phyloP scores from a whole-genome alignment of 2,113 vertebrate species.

The Hymenochirus boettgeri region DNA sequence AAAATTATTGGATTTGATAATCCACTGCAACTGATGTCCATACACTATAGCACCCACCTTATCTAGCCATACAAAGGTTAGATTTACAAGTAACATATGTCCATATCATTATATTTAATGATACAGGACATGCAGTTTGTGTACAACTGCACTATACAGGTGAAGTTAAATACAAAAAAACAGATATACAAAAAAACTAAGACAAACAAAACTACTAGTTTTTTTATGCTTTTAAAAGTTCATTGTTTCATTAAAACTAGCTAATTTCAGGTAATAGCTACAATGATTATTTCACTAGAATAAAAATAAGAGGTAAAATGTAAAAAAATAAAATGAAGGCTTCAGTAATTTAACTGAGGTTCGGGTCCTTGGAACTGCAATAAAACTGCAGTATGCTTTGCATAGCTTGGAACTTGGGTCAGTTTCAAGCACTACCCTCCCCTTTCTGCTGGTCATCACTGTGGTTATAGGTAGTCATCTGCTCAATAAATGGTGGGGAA shows the following conservation, averaged over 20 bases:
- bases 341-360: slow-evolving; percentile 62
- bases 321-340: slow-evolving; percentile 40
- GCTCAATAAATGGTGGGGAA: slow-evolving; percentile 74
- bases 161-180: slow-evolving; percentile 66
- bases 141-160: slow-evolving; percentile 56
- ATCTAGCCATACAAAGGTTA: slow-evolving; percentile 47
- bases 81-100: slow-evolving; percentile 53
- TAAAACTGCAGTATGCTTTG: slow-evolving; percentile 62
- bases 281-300: slow-evolving; percentile 48
- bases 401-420: slow-evolving; percentile 25
- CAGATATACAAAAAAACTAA: slow-evolving; percentile 52
- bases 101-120: slow-evolving; percentile 43
- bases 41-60: slow-evolving; percentile 43
- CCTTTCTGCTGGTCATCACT: slow-evolving; percentile 43
- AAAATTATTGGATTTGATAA: neutral
- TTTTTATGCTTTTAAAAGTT: slow-evolving; percentile 23
- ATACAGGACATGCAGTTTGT: slow-evolving; percentile 51
- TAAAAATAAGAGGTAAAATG: slow-evolving; percentile 52
- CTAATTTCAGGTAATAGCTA: slow-evolving; percentile 54
- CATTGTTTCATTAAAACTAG: slow-evolving; percentile 49
- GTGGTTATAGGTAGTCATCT: slow-evolving; percentile 62
- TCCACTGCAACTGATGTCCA: slow-evolving; percentile 18
- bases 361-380: slow-evolving; percentile 55
- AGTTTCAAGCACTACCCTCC: slow-evolving; percentile 46
- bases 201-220: slow-evolving; percentile 11